Evolutionary conservation across 2,113 vertebrate species (phyloP), one percentile per base, ranked within the genome.

Genomic region (Vireo altiloquus): DNA sequence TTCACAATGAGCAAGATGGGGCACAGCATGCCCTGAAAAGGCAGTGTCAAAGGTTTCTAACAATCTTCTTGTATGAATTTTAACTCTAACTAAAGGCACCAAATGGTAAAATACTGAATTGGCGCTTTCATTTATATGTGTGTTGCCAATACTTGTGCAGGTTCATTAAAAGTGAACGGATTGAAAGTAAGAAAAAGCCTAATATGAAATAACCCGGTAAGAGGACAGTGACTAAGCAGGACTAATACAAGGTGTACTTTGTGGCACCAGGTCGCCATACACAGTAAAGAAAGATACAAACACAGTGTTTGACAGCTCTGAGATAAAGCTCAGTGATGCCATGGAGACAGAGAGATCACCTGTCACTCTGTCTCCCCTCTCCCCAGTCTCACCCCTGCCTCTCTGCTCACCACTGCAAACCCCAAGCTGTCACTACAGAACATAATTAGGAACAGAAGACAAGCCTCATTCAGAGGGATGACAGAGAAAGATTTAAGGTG

Each of bases 321-420:
- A 89, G 68, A 80, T 56, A 87, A 95, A 88, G 68, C 47, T 95
- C 66, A 63, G 82, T 53, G 93, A 92, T 90, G 75, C 85, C 89
- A 92, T 85, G 71, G 92, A 95, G 94, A 94, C 90, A 82, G 42
- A 96, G 89, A 52, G 46, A 89, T 94, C 82, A 87, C 60, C 50
- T 85, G 78, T 49, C 86, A 86, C 66, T 64, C 44, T 31, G 66
- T 56, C 78, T 84, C 64, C 72, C 31, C 61, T 52, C n/a, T 61
- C 50, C 63, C 22, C 10, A 4, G 63, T 27, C n/a, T 82, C 59
- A 79, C 74, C 79, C 76, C 49, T 92, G 84, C 66, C 31, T 95
- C 52, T n/a, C 37, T 44, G 53, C 91, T 83, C 23, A 17, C 35
- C n/a, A 68, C 72, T 94, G 80, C 71, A 76, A 90, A 75, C 40